These are phyloP conservation scores for Solea senegalensis DNA, from an alignment of 2,113 vertebrate genomes.

Conservation along the genomic window DNA sequence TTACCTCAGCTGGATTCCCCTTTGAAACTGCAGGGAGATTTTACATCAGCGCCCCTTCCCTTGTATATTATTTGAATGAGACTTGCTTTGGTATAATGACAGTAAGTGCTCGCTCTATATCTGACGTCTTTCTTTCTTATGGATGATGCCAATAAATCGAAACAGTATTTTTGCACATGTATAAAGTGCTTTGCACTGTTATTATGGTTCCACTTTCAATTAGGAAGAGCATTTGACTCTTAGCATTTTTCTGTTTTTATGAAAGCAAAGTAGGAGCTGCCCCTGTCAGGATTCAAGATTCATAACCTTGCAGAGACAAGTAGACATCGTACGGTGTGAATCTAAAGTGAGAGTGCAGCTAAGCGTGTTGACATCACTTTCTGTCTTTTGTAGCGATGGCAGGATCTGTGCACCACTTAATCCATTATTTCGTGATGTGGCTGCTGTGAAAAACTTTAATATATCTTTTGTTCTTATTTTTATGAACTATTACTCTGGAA, in stretches of 20 bases:
- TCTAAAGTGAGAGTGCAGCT: background rate
- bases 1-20: slow-evolving; percentile 10
- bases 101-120: background rate
- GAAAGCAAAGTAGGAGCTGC: background rate
- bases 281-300: background rate
- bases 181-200: background rate
- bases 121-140: slow-evolving; percentile 13
- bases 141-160: background rate
- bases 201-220: background rate
- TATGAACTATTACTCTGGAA: background rate
- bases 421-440: background rate
- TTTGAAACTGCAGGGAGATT: slow-evolving; percentile 1
- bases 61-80: slow-evolving; percentile 13
- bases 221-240: background rate
- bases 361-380: background rate
- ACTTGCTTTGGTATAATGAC: slow-evolving; percentile 2
- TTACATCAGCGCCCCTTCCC: background rate
- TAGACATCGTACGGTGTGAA: background rate
- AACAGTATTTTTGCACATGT: background rate
- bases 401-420: background rate
- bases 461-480: background rate
- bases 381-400: slow-evolving; percentile 2
- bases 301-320: background rate
- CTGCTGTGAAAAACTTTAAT: background rate
- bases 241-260: background rate